Evolutionary conservation across 2,113 vertebrate species (phyloP), one percentile per base, ranked within the genome.

Genomic region (Alligator sinensis): DNA sequence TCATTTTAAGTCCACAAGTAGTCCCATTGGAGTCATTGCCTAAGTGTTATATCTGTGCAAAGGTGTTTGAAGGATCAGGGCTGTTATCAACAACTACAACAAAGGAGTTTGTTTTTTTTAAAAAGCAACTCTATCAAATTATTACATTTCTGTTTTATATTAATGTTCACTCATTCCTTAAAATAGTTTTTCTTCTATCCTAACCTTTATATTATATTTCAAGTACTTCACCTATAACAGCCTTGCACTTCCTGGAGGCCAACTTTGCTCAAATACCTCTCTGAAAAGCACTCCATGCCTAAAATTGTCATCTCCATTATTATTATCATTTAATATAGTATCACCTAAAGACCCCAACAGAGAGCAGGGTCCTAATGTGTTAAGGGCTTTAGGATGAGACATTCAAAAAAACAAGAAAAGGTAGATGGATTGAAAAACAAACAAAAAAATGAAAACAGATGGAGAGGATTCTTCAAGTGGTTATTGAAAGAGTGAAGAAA

Each of bases 151-250:
- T 66, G 80, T 77, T 83, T 84, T 24, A 38, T 63, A 81, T 16
- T 55, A 91, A 83, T 28, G 47, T 59, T 54, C 38, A 27, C 24
- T 77, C 81, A n/a, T 87, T 93, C 90, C 54, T 81, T 54, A n/a
- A 38, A 70, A 28, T 64, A 80, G 21, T 7, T 84, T 89, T 90
- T 55, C 70, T 60, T 94, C 85, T 85, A 87, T 80, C 93, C 77
- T 87, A 17, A 68, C 30, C 64, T 68, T 30, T 17, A 30, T 68
- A 17, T 17, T 17, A 7, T n/a, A n/a, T 68, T 68, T 68, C 28
- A 68, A 18, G 18, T 16, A 68, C 77, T 74, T 72, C 60, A n/a
- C 75, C 57, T 81, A 54, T 83, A 93, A 92, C 78, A 70, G 76
- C 58, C 80, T 47, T 34, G 55, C 60, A 47, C 59, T 68, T 28